Conservation (phyloP, 2,113 vertebrate genomes). For the Aldabrachelys gigantea region DNA sequence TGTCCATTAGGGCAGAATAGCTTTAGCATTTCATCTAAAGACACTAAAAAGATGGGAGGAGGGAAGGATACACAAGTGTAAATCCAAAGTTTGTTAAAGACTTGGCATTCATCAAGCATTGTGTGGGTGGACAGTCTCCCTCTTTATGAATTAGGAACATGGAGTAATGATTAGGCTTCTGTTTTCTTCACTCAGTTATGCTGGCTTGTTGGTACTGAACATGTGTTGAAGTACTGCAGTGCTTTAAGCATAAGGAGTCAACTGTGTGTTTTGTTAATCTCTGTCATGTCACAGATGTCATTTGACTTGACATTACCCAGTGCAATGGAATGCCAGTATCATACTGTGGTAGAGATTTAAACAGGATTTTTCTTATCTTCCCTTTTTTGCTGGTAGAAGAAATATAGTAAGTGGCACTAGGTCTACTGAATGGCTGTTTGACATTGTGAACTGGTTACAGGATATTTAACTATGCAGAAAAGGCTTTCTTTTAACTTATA, state of each 20-base stretch:
- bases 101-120: constrained; percentile 57
- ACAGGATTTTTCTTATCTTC: not conserved
- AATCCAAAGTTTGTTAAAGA: constrained; percentile 58
- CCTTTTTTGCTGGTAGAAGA: not conserved
- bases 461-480: not conserved
- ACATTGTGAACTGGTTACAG: not conserved
- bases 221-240: constrained; percentile 49
- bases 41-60: not conserved
- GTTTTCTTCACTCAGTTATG: constrained; percentile 57
- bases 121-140: constrained; percentile 73
- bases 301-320: constrained; percentile 62
- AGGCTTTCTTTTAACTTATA: constrained; percentile 18
- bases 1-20: not conserved
- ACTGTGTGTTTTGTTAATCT: constrained; percentile 19
- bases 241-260: constrained; percentile 44
- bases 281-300: constrained; percentile 37
- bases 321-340: not conserved
- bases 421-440: not conserved
- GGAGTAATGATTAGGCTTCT: constrained; percentile 75
- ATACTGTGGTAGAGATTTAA: not conserved
- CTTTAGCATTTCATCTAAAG: not conserved
- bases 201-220: constrained; percentile 58
- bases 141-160: constrained; percentile 73
- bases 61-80: not conserved
- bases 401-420: not conserved